Base-by-base conservation (phyloP, 1,140 invertebrate species). In the Microplitis mediator region DNA sequence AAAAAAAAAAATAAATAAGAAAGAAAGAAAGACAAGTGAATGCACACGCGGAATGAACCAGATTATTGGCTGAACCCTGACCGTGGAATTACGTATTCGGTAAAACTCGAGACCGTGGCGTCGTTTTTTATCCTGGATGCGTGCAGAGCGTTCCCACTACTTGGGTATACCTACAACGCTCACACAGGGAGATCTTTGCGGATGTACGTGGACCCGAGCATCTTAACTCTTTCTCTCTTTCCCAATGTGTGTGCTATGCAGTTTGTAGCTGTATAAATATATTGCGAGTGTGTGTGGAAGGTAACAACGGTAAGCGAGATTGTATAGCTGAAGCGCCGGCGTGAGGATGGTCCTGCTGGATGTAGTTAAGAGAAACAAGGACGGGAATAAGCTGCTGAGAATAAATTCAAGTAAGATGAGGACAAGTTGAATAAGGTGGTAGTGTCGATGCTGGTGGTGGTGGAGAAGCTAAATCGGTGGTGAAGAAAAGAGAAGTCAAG, bases 61-160 rank as follows among this genome's bases (percentile, higher is more conserved):
- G 80, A 84, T 83, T 84, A 84, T 84, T 80, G 80, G 77, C 78
- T 78, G 81, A 83, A 82, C 78, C 78, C 76, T 81, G 79, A 82
- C 80, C 81, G 75, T 75, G 74, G 78, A 80, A 82, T 82, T 83
- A 82, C 78, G 80, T 80, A 83, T 81, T 82, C 81, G 72, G 69
- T 80, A 81, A 82, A 82, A 81, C 63, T 69, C 34, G 50, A 61
- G 11, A 23, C 67, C n/a, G 36, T 56, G 34, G 6, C 51, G 16
- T 36, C 56, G 70, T 75, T 76, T 79, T 78, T 78, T 76, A 76
- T 62, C 32, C 14, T 61, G 16, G 50, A 62, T 78, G 75, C 75
- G 74, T 78, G 73, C 75, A 64, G 11, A 11, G 13, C 14, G 60
- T 62, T 62, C 32, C 60, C 60, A 63, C 45, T 52, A 11, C 11